These are phyloP conservation scores for Syngnathus typhle DNA, from an alignment of 2,113 vertebrate genomes.

Conservation along the genomic window DNA sequence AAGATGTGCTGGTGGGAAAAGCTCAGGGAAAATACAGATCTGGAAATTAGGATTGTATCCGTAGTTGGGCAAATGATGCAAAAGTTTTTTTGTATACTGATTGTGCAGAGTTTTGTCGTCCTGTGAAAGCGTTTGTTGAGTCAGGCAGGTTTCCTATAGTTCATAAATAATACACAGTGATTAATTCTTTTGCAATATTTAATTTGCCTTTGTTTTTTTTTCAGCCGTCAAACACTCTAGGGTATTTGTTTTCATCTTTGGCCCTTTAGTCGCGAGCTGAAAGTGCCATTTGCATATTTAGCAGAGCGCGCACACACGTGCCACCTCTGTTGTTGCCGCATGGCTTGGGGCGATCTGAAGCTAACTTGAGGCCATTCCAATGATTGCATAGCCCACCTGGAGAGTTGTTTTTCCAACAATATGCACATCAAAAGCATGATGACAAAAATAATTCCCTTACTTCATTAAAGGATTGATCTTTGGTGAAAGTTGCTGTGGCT, in stretches of 20 bases:
- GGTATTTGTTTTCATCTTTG: constrained; percentile 32
- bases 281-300: constrained; percentile 29
- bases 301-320: constrained; percentile 3
- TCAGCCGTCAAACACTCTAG: constrained; percentile 1
- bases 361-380: constrained; percentile 37
- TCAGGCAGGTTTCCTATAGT: not conserved
- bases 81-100: too few relatives aligned
- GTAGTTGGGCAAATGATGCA: too few relatives aligned
- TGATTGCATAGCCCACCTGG: constrained; percentile 18
- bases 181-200: constrained; percentile 1
- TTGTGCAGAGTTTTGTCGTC: too few relatives aligned
- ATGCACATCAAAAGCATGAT: not conserved
- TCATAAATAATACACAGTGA: constrained; percentile 1
- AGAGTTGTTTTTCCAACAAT: constrained; percentile 10
- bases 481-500: not conserved
- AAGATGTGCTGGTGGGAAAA: constrained; percentile 13
- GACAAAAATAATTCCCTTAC: not conserved
- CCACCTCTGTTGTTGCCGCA: constrained; percentile 28
- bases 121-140: not conserved
- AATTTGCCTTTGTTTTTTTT: not conserved
- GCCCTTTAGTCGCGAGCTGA: constrained; percentile 4
- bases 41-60: not conserved
- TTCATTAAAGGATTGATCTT: not conserved
- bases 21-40: constrained; percentile 7
- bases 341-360: constrained; percentile 26